phyloP scores from a whole-genome alignment of 1,140 invertebrate species.

The Pogonomyrmex barbatus region DNA sequence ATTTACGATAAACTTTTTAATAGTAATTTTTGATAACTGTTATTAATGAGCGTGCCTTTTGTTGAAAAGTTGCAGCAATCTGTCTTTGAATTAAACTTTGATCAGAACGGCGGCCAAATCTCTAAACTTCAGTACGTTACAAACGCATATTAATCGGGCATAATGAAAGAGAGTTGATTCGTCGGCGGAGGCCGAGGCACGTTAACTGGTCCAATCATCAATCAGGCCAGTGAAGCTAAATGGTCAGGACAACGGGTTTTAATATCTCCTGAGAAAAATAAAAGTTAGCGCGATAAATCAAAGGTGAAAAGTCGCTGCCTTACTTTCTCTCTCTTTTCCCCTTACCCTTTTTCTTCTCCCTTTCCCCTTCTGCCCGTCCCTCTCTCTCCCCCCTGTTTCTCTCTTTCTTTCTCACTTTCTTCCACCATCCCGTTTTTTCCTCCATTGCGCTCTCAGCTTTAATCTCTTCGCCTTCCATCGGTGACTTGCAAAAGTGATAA shows the following conservation, averaged over 20 bases:
- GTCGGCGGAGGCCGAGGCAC: slow-evolving; percentile 66
- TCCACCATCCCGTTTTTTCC: slow-evolving; percentile 59
- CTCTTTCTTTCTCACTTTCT: slow-evolving; percentile 41
- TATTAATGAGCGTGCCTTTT: background rate
- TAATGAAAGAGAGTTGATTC: slow-evolving; percentile 73
- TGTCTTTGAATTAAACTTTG: background rate
- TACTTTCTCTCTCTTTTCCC: slow-evolving; percentile 69
- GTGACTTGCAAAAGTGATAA: slow-evolving; percentile 79
- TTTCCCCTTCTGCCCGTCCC: slow-evolving; percentile 26
- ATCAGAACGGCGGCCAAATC: background rate
- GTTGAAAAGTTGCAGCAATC: background rate
- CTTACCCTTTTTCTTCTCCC: slow-evolving; percentile 55
- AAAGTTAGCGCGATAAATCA: slow-evolving; percentile 86
- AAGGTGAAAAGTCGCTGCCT: slow-evolving; percentile 84
- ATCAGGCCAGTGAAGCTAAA: slow-evolving; percentile 84
- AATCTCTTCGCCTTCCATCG: slow-evolving; percentile 70
- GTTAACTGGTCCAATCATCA: slow-evolving; percentile 82
- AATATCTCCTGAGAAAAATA: slow-evolving; percentile 85
- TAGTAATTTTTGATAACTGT: background rate
- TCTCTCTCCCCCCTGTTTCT: background rate
- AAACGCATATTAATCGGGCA: slow-evolving; percentile 71
- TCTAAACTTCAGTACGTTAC: background rate
- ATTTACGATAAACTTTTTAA: background rate
- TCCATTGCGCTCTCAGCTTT: slow-evolving; percentile 57
- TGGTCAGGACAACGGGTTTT: slow-evolving; percentile 85